Evolutionary conservation across 2,113 vertebrate species (phyloP).

Genomic region (Ahaetulla prasina): DNA sequence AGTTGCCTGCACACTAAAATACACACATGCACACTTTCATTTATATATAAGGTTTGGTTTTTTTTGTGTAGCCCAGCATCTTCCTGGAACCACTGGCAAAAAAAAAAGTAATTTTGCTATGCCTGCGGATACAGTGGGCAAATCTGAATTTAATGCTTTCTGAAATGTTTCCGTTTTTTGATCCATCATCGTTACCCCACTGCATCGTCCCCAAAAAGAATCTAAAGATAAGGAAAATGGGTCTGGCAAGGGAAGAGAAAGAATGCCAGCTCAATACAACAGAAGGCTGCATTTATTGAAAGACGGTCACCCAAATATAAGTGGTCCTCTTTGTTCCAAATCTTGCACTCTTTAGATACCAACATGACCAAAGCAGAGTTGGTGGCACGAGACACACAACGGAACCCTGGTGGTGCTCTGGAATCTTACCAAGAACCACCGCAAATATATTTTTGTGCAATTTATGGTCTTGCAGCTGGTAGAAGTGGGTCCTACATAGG

Average conservation of each 20-base stretch:
- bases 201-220: constrained; percentile 26
- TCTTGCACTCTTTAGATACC: neutral
- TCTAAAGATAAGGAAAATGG: neutral
- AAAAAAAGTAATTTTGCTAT: constrained; percentile 41
- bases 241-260: neutral
- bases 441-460: neutral
- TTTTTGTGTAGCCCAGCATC: too few relatives aligned
- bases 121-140: constrained; percentile 13
- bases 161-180: constrained; percentile 36
- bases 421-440: neutral
- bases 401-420: neutral
- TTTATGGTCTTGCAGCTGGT: neutral
- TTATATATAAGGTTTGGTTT: neutral
- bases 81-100: constrained; percentile 20
- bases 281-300: neutral
- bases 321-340: neutral
- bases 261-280: neutral
- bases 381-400: neutral
- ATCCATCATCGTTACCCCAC: constrained; percentile 51
- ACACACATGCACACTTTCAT: neutral
- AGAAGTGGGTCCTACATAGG: neutral
- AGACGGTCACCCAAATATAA: neutral
- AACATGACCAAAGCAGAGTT: neutral
- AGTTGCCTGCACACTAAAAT: neutral
- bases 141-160: constrained; percentile 36